Evolutionary conservation across 2,888 invertebrate species (phyloP).

Genomic region (Oscheius sp.): DNA sequence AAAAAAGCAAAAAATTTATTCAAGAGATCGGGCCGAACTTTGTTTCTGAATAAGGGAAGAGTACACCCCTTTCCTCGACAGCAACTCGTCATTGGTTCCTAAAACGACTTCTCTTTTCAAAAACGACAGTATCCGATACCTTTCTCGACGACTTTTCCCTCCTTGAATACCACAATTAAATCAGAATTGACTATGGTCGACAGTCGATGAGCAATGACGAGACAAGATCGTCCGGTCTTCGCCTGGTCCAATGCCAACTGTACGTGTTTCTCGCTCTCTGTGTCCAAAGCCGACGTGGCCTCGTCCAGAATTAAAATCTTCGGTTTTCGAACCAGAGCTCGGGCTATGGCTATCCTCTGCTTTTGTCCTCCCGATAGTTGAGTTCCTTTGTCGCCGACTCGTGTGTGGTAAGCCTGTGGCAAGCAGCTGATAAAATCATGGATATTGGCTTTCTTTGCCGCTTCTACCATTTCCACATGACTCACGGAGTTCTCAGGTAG

Average conservation of each 20-base stretch:
- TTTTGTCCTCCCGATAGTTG: slow-evolving; percentile 76
- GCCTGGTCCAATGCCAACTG: slow-evolving; percentile 78
- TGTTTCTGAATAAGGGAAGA: slow-evolving; percentile 76
- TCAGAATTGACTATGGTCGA: slow-evolving; percentile 76
- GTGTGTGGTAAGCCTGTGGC: slow-evolving; percentile 65
- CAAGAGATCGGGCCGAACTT: not conserved
- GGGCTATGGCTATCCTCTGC: slow-evolving; percentile 75
- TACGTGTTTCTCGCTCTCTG: slow-evolving; percentile 76
- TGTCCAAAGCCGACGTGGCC: slow-evolving; percentile 75
- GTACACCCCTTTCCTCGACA: slow-evolving; percentile 81
- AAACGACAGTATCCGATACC: no score
- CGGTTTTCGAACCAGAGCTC: slow-evolving; percentile 74
- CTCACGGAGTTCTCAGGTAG: slow-evolving; percentile 61
- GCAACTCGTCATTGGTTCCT: slow-evolving; percentile 81
- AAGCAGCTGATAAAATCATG: slow-evolving; percentile 74
- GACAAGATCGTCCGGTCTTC: slow-evolving; percentile 74
- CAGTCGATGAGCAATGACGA: slow-evolving; percentile 76
- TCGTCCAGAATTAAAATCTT: slow-evolving; percentile 73
- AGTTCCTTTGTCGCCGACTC: slow-evolving; percentile 74
- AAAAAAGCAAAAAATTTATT: no score
- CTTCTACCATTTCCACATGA: slow-evolving; percentile 71
- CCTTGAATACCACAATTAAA: slow-evolving; percentile 64
- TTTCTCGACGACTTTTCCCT: slow-evolving; percentile 78
- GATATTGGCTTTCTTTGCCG: slow-evolving; percentile 75
- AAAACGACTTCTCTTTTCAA: not conserved